These are phyloP conservation scores for Hemaris fuciformis DNA, from an alignment of 2,888 invertebrate genomes.

Conservation along the genomic window DNA sequence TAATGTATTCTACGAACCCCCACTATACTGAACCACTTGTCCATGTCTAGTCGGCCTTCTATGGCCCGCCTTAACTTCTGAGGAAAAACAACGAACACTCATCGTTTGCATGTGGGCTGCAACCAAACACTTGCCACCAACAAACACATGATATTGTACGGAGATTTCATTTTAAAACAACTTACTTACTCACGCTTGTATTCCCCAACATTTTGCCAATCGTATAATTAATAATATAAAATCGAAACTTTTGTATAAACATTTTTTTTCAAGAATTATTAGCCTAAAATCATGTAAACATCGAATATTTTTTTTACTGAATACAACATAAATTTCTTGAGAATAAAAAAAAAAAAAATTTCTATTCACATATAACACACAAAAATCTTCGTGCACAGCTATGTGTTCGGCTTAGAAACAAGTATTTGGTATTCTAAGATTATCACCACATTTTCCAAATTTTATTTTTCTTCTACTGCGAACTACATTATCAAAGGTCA, in stretches of 20 bases:
- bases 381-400: not conserved
- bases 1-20: constrained; percentile 42
- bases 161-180: not conserved
- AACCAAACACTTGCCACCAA: constrained; percentile 11
- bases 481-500: too few species aligned
- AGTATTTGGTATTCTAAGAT: not conserved
- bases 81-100: constrained; percentile 32
- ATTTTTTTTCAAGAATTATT: too few species aligned
- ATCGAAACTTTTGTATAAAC: too few species aligned
- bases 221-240: too few species aligned
- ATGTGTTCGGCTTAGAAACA: not conserved
- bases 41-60: constrained; percentile 29
- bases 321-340: too few species aligned
- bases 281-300: too few species aligned
- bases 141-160: not conserved
- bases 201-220: too few species aligned
- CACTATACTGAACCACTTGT: constrained; percentile 38
- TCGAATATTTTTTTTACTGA: too few species aligned
- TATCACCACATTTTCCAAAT: not conserved
- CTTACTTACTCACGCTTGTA: too few species aligned
- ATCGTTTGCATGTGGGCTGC: not conserved
- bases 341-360: too few species aligned
- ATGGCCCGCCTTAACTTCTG: constrained; percentile 40
- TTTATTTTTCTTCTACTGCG: too few species aligned
- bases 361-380: not conserved